Evolutionary conservation across 2,797 vertebrate genomes (phyloP).

Genomic region (Oreochromis mossambicus): DNA sequence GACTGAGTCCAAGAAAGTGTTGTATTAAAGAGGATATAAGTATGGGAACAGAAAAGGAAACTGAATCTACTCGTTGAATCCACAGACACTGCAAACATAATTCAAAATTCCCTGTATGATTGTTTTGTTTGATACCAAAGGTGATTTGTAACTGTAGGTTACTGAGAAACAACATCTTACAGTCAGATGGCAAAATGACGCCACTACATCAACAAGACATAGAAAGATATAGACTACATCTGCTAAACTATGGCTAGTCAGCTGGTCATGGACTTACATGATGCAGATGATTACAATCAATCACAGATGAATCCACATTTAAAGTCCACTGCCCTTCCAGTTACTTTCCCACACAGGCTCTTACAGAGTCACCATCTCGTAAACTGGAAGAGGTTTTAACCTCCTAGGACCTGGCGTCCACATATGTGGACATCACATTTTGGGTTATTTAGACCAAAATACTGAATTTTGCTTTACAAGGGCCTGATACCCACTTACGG

Average conservation of each 20-base stretch:
- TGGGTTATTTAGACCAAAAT: too few species aligned
- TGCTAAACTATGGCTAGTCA: not conserved
- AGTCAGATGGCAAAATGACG: not conserved
- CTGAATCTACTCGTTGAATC: not conserved
- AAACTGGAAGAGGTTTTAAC: not conserved
- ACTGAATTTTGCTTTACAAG: too few species aligned
- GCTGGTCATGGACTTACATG: too few species aligned
- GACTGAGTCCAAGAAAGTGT: not conserved
- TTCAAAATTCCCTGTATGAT: not conserved
- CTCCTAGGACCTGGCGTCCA: too few species aligned
- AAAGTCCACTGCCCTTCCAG: not conserved
- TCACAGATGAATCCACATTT: not conserved
- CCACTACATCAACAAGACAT: not conserved
- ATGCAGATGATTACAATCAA: not conserved
- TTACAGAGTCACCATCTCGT: not conserved
- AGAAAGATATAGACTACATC: not conserved
- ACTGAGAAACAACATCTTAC: not conserved
- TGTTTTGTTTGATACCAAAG: not conserved
- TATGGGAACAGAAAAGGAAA: not conserved
- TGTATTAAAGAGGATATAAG: not conserved
- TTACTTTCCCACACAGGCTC: not conserved
- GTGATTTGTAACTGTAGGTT: not conserved
- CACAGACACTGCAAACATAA: not conserved
- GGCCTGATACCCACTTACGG: too few species aligned
- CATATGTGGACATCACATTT: too few species aligned